Evolutionary conservation across 35 echinoderm and acorn worm genomes (phyloP).

Genomic region (Acanthaster planci): DNA sequence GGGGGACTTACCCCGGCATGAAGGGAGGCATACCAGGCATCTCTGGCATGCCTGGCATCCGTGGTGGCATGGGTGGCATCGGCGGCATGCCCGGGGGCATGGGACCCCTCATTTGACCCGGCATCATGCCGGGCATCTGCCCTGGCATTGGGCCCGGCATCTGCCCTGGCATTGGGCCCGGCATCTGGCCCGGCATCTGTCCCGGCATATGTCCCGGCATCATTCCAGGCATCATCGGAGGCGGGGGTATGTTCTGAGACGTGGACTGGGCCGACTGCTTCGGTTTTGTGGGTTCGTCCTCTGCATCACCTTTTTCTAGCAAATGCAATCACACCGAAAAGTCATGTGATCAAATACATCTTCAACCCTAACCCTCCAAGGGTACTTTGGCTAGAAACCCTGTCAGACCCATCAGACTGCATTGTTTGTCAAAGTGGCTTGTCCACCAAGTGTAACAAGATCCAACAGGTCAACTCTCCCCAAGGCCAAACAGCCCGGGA

Average conservation of each 20-base stretch:
- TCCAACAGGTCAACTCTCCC: too few species aligned
- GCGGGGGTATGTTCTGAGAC: neutral
- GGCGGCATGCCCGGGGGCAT: slow-evolving; percentile 70
- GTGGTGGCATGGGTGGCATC: slow-evolving; percentile 25
- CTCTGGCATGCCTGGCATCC: slow-evolving; percentile 28
- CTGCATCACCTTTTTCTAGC: neutral
- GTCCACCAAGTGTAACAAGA: too few species aligned
- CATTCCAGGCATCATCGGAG: slow-evolving; percentile 14
- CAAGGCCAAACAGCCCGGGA: too few species aligned
- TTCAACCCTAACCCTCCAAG: too few species aligned
- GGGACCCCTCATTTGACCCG: slow-evolving; percentile 48
- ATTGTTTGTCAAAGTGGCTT: too few species aligned
- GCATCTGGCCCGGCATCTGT: slow-evolving; percentile 18
- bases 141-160: slow-evolving; percentile 30
- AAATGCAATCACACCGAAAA: too few species aligned
- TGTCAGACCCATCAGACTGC: too few species aligned
- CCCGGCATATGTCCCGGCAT: slow-evolving; percentile 18
- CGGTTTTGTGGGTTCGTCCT: neutral
- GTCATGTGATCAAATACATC: too few species aligned
- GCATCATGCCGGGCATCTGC: neutral
- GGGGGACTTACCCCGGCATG: slow-evolving; percentile 78
- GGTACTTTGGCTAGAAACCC: too few species aligned
- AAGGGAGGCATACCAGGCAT: slow-evolving; percentile 68
- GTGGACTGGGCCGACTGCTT: neutral
- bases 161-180: slow-evolving; percentile 25